These are phyloP conservation scores for Tragulus kanchil DNA, from an alignment of 2,113 vertebrate species.

Conservation along the genomic window DNA sequence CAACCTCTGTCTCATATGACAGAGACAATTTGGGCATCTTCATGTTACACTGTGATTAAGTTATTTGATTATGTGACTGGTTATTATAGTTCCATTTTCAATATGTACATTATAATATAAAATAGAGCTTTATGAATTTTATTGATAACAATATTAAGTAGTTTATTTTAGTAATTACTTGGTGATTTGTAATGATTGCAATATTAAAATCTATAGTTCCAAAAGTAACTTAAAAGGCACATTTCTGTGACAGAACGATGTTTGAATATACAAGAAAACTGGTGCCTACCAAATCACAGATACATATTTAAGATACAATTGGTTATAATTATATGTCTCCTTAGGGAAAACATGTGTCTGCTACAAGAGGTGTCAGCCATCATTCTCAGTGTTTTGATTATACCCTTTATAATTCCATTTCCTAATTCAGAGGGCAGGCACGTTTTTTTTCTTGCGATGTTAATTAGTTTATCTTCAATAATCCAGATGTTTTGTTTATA, in stretches of 20 bases:
- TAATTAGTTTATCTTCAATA: constrained; percentile 76
- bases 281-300: constrained; percentile 64
- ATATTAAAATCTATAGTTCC: background rate
- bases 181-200: background rate
- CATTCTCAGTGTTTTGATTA: constrained; percentile 74
- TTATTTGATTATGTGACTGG: background rate
- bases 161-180: background rate
- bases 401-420: constrained; percentile 63
- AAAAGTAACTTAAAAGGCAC: constrained; percentile 8
- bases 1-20: background rate
- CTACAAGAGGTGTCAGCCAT: constrained; percentile 51
- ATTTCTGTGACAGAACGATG: constrained; percentile 60
- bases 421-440: constrained; percentile 65
- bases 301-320: constrained; percentile 78
- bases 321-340: constrained; percentile 77
- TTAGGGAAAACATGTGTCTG: constrained; percentile 67
- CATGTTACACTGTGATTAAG: background rate
- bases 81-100: background rate
- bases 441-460: constrained; percentile 35
- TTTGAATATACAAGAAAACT: constrained; percentile 56
- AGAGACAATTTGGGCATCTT: background rate
- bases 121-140: background rate
- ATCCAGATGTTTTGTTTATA: constrained; percentile 78
- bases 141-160: background rate
- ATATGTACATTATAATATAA: background rate